Evolutionary conservation across 1,140 invertebrate genomes (phyloP).

Genomic region (Episyrphus balteatus): DNA sequence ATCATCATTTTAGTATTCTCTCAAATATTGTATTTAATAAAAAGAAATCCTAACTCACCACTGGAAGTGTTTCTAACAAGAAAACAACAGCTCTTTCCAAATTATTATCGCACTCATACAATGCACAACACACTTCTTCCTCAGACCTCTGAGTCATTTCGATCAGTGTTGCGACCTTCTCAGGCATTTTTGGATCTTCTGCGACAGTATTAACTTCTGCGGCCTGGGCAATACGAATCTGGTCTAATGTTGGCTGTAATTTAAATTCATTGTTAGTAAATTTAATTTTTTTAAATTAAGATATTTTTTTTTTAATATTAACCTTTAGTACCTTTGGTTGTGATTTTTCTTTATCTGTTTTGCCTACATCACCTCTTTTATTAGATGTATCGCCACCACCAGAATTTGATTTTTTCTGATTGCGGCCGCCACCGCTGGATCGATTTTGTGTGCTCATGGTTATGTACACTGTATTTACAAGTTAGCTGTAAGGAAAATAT

Average conservation of each 20-base stretch:
- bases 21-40: neutral
- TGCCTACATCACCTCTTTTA: slow-evolving; percentile 30
- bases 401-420: slow-evolving; percentile 35
- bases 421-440: slow-evolving; percentile 31
- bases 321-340: slow-evolving; percentile 21
- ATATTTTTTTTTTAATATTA: neutral
- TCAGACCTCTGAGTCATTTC: slow-evolving; percentile 68
- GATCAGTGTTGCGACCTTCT: slow-evolving; percentile 67
- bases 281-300: neutral
- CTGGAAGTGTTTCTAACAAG: slow-evolving; percentile 56
- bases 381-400: slow-evolving; percentile 13
- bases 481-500: slow-evolving; percentile 19
- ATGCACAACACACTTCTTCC: slow-evolving; percentile 69
- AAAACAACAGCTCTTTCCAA: slow-evolving; percentile 61
- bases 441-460: slow-evolving; percentile 38
- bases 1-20: neutral
- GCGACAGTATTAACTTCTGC: slow-evolving; percentile 48
- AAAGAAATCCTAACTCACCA: slow-evolving; percentile 35
- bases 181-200: slow-evolving; percentile 53
- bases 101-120: slow-evolving; percentile 73
- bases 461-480: slow-evolving; percentile 40
- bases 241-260: slow-evolving; percentile 39
- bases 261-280: neutral
- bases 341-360: slow-evolving; percentile 37
- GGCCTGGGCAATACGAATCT: slow-evolving; percentile 57